Percentiles rank a stretch among this genome's conserved stretches.
Conservation (phyloP, 2,797 vertebrate species). For the Gymnoscopelus braueri region DNA sequence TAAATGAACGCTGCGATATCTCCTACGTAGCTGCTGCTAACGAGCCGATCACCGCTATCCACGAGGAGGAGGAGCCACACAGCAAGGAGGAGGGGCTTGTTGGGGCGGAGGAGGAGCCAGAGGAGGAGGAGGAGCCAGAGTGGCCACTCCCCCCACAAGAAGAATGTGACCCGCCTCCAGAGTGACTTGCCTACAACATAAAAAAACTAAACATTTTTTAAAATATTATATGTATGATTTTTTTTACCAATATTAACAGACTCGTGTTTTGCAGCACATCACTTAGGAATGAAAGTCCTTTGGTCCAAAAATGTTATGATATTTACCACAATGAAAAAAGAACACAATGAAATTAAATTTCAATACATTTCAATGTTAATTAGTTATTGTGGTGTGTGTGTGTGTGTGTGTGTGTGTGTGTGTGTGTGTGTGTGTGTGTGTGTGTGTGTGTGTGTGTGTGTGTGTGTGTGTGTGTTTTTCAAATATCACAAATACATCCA, state of each 20-base stretch:
- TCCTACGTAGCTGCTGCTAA: conserved; percentile 60
- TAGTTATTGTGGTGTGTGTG: too few species aligned
- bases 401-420: too few species aligned
- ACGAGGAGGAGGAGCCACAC: conserved; percentile 88
- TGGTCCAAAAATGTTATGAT: too few species aligned
- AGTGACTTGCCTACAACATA: too few species aligned
- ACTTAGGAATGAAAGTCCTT: conserved; percentile 73
- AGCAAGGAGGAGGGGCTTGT: conserved; percentile 88
- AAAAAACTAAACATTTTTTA: conserved; percentile 3
- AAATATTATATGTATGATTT: conserved; percentile 71
- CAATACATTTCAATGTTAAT: too few species aligned
- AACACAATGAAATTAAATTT: too few species aligned
- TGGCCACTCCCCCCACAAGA: conserved; percentile 62
- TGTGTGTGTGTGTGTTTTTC: too few species aligned
- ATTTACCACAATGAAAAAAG: too few species aligned
- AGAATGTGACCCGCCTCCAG: conserved; percentile 44
- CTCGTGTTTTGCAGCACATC: conserved; percentile 89
- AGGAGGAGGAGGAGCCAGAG: conserved; percentile 51
- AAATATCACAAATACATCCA: too few species aligned
- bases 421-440: too few species aligned
- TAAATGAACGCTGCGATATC: too few species aligned
- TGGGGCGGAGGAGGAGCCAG: conserved; percentile 65
- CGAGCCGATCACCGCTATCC: conserved; percentile 92
- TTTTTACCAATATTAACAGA: conserved; percentile 76
- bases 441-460: too few species aligned